Conservation (phyloP, 2,113 vertebrate species). For the Kryptolebias marmoratus region DNA sequence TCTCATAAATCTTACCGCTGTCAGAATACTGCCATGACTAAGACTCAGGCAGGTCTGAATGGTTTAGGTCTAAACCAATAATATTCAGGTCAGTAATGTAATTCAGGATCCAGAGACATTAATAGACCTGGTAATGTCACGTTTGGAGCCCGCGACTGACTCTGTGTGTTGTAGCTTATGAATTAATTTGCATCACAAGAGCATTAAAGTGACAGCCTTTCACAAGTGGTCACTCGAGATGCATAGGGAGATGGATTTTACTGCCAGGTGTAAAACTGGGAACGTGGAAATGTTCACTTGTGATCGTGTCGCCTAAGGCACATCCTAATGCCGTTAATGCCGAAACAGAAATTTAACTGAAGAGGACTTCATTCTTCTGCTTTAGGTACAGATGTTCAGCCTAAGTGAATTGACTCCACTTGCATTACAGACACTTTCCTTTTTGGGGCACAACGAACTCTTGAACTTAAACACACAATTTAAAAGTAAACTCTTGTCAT, state of each 20-base stretch:
- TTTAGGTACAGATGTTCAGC: not conserved
- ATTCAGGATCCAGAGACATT: not conserved
- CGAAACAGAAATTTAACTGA: not conserved
- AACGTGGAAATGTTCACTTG: not conserved
- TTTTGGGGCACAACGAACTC: constrained; percentile 14
- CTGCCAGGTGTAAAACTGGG: not conserved
- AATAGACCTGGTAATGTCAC: not conserved
- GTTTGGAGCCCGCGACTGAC: not conserved
- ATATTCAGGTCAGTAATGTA: not conserved
- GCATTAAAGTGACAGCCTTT: not conserved
- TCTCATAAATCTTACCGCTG: not conserved
- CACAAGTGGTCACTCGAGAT: not conserved
- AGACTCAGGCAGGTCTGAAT: not conserved
- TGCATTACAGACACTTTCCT: constrained; percentile 9
- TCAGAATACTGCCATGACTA: not conserved
- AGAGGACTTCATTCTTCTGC: constrained; percentile 6
- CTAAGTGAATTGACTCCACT: constrained; percentile 6
- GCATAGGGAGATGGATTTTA: not conserved
- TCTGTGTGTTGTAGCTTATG: not conserved
- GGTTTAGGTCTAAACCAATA: not conserved
- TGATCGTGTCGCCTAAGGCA: not conserved
- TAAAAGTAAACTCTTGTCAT: constrained; percentile 4
- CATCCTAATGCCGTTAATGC: not conserved
- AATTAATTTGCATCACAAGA: constrained; percentile 3
- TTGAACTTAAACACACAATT: constrained; percentile 23